Evolutionary conservation across 1,140 invertebrate species (phyloP).

Genomic region (Pygmarrhopalites habei): DNA sequence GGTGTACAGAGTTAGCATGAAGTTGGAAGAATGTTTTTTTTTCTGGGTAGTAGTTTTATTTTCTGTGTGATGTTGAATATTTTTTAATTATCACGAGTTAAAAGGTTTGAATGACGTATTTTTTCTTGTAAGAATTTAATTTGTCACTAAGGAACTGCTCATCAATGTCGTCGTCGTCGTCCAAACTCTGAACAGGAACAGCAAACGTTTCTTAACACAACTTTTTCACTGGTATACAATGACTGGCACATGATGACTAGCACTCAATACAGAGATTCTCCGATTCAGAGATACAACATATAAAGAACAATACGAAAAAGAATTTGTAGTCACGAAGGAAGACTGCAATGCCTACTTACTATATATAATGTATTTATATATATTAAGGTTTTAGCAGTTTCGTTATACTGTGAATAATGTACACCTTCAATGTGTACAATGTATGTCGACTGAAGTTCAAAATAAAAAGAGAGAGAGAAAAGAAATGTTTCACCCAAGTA

Average conservation of each 20-base stretch:
- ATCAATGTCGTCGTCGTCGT: too few relatives aligned
- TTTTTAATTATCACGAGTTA: too few relatives aligned
- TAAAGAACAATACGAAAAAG: slow-evolving; percentile 5
- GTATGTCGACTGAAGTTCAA: too few relatives aligned
- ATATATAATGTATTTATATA: not conserved
- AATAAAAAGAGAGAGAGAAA: too few relatives aligned
- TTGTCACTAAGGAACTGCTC: too few relatives aligned
- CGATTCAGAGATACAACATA: slow-evolving; percentile 11
- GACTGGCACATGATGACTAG: slow-evolving; percentile 36
- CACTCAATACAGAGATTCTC: slow-evolving; percentile 36
- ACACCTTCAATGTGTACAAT: too few relatives aligned
- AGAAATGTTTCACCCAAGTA: too few relatives aligned
- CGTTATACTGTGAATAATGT: not conserved
- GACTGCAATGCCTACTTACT: not conserved
- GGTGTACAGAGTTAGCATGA: too few relatives aligned
- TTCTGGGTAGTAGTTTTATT: not conserved
- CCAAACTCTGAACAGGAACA: too few relatives aligned
- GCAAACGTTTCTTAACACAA: not conserved
- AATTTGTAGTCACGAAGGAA: not conserved
- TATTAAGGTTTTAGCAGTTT: not conserved
- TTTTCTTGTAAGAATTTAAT: too few relatives aligned
- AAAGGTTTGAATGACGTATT: too few relatives aligned
- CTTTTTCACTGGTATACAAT: slow-evolving; percentile 10
- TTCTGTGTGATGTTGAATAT: slow-evolving; percentile 8
- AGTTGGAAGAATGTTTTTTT: too few relatives aligned